Evolutionary conservation across 2,888 invertebrate genomes (phyloP).

Genomic region (Latrodectus hesperus): DNA sequence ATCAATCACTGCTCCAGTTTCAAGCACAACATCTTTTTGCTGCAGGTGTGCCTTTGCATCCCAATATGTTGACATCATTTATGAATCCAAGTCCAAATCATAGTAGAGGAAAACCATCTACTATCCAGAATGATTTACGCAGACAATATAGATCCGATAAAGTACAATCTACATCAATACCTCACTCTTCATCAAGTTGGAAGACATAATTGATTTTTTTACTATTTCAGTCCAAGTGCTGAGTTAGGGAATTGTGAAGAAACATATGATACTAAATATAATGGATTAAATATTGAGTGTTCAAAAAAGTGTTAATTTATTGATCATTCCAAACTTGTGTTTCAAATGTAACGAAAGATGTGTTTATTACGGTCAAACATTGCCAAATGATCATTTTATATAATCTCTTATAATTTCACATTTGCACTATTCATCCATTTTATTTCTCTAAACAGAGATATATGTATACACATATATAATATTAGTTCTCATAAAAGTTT

Average conservation of each 20-base stretch:
- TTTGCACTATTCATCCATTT: no score
- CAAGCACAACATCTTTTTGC: constrained; percentile 77
- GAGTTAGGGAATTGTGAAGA: neutral
- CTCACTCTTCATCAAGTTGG: constrained; percentile 69
- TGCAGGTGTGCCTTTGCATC: constrained; percentile 84
- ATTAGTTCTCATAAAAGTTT: no score
- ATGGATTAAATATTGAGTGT: neutral
- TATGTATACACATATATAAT: no score
- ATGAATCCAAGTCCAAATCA: constrained; percentile 76
- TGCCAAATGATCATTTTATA: neutral
- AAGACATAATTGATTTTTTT: constrained; percentile 59
- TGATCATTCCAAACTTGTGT: neutral
- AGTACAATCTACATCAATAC: constrained; percentile 81
- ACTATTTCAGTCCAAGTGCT: neutral
- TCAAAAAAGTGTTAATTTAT: neutral
- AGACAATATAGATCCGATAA: constrained; percentile 96
- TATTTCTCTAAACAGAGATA: no score
- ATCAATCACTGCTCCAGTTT: constrained; percentile 70
- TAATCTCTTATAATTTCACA: no score
- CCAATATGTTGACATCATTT: constrained; percentile 85
- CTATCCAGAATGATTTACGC: constrained; percentile 79
- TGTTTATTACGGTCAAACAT: neutral
- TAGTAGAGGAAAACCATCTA: constrained; percentile 72
- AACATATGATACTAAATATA: neutral
- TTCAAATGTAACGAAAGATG: neutral